Percentiles rank a stretch among this genome's conserved stretches.
Conservation (phyloP, 2,113 vertebrate species). For the Cervus canadensis region DNA sequence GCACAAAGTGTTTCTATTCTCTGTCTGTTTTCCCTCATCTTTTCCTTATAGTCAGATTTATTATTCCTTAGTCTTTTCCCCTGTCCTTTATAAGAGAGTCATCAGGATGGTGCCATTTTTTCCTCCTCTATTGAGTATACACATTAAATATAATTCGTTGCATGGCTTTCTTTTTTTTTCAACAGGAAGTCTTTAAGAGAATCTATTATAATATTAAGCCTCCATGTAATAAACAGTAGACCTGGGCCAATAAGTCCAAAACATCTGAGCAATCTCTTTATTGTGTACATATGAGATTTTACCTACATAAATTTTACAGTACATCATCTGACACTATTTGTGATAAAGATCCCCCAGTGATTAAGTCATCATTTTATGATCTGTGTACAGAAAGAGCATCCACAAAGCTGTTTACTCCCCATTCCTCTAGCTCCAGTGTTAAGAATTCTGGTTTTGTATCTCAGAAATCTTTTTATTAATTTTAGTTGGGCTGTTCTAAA, state of each 20-base stretch:
- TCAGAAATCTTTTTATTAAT: constrained; percentile 24
- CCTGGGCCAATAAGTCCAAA: background rate
- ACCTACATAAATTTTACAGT: constrained; percentile 12
- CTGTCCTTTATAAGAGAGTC: constrained; percentile 20
- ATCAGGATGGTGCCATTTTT: background rate
- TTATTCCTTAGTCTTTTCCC: background rate
- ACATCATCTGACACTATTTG: constrained; percentile 33
- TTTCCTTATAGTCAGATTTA: constrained; percentile 32
- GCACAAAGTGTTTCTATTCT: constrained; percentile 30
- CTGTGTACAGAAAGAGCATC: background rate
- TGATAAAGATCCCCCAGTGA: constrained; percentile 27
- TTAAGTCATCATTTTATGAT: constrained; percentile 38
- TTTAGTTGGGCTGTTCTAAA: background rate
- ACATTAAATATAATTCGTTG: constrained; percentile 6
- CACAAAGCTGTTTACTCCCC: background rate
- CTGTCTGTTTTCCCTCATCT: background rate
- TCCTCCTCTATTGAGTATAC: background rate
- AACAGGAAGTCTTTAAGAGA: constrained; percentile 30
- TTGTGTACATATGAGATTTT: background rate
- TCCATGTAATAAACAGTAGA: constrained; percentile 5
- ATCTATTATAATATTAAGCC: background rate
- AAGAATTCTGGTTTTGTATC: background rate
- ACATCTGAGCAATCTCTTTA: constrained; percentile 28
- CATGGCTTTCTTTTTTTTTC: constrained; percentile 28
- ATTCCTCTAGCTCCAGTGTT: background rate